A percentile compares a stretch with the other conserved stretches of the same genome.
phyloP scores from a whole-genome alignment of 2,113 vertebrate genomes.

The Stomatorhinus ivindoensis region DNA sequence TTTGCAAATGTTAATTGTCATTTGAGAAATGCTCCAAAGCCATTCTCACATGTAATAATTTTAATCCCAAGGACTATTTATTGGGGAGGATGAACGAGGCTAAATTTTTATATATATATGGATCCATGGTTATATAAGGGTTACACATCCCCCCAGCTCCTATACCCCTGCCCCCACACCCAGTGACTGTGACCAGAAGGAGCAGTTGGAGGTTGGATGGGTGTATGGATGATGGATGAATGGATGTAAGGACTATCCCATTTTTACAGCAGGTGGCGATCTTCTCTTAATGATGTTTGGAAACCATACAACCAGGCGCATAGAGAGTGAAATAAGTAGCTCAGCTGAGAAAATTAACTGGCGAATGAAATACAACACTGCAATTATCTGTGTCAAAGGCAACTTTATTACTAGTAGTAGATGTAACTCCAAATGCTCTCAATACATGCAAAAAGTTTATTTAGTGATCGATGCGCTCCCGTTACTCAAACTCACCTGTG shows the following conservation, averaged over 20 bases:
- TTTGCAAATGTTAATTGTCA: not conserved
- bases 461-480: not conserved
- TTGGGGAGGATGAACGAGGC: not conserved
- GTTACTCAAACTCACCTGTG: slow-evolving; percentile 55
- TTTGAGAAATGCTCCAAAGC: not conserved
- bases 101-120: not conserved
- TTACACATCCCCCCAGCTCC: not conserved
- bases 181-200: not conserved
- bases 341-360: not conserved
- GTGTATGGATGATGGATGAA: not conserved
- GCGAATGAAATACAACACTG: not conserved
- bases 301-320: not conserved
- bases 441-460: not conserved
- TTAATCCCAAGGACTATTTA: not conserved
- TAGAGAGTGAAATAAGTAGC: not conserved
- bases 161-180: not conserved
- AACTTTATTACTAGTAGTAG: not conserved
- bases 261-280: slow-evolving; percentile 33
- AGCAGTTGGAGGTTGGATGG: not conserved
- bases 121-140: not conserved
- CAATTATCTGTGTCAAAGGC: not conserved
- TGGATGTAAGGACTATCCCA: not conserved
- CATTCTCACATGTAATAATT: not conserved
- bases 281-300: slow-evolving; percentile 15
- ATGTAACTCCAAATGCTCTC: not conserved